These are phyloP conservation scores for Cepaea hortensis DNA, from an alignment of 2,888 invertebrate genomes.

Conservation along the genomic window DNA sequence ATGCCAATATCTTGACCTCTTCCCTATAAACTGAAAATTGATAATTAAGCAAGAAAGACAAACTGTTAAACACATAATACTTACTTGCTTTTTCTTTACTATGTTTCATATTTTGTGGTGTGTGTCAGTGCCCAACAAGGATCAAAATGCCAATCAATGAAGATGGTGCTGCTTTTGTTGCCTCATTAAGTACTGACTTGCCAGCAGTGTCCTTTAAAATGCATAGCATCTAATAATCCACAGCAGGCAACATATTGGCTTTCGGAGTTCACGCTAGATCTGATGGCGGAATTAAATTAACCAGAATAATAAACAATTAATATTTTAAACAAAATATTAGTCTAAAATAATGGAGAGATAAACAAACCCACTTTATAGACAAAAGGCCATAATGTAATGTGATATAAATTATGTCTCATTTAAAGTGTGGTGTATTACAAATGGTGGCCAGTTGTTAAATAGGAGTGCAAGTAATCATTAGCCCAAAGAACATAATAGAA, in stretches of 20 bases:
- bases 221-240: neutral
- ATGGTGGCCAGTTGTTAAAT: too few relatives aligned
- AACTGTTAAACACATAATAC: neutral
- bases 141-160: neutral
- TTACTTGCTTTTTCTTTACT: conserved; percentile 2
- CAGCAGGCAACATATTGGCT: conserved; percentile 4
- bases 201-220: neutral
- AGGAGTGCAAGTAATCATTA: too few relatives aligned
- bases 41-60: too few relatives aligned
- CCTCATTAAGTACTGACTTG: neutral
- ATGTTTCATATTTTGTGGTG: neutral
- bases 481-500: too few relatives aligned
- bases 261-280: neutral
- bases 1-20: too few relatives aligned
- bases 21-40: too few relatives aligned
- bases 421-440: too few relatives aligned
- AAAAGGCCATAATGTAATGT: too few relatives aligned
- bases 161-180: neutral
- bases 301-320: neutral
- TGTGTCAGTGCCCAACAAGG: neutral
- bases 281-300: neutral
- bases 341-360: too few relatives aligned
- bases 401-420: too few relatives aligned
- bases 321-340: too few relatives aligned
- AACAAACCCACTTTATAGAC: too few relatives aligned